Percentiles rank a stretch among this genome's conserved stretches.
phyloP scores from a whole-genome alignment of 2,888 invertebrate genomes.

The Rhingia rostrata region DNA sequence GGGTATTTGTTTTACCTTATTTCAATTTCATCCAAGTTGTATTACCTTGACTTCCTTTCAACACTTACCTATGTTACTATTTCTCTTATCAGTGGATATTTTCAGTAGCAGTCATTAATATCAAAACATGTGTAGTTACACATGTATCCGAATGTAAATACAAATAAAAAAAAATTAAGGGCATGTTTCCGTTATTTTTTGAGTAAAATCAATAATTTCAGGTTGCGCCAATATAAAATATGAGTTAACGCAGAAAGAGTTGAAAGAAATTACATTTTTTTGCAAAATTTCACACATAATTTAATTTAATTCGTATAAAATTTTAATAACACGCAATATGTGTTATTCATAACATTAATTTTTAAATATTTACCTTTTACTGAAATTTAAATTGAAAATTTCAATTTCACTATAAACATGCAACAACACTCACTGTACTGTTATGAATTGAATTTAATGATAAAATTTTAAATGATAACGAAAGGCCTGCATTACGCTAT shows the following conservation, averaged over 20 bases:
- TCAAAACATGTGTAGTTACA: constrained; percentile 19
- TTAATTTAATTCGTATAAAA: not conserved
- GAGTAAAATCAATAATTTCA: constrained; percentile 69
- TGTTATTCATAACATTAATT: too few species aligned
- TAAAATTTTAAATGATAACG: constrained; percentile 2
- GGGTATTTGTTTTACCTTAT: too few species aligned
- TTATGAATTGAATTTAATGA: not conserved
- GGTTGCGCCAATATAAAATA: constrained; percentile 14
- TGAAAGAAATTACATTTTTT: not conserved
- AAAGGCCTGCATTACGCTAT: constrained; percentile 28
- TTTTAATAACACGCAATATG: too few species aligned
- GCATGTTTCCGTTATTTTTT: constrained; percentile 29
- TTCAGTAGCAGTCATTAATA: not conserved
- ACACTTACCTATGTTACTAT: constrained; percentile 10
- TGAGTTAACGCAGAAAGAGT: constrained; percentile 15
- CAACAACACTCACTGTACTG: not conserved
- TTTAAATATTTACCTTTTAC: too few species aligned
- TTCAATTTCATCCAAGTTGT: too few species aligned
- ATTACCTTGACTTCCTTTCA: too few species aligned
- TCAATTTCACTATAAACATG: not conserved
- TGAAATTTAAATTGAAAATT: too few species aligned
- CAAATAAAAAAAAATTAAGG: constrained; percentile 25
- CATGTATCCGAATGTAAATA: constrained; percentile 10
- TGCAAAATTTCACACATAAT: not conserved
- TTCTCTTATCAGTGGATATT: constrained; percentile 14